phyloP scores from a whole-genome alignment of 2,888 invertebrate species.

The Yponomeuta plumbellus region DNA sequence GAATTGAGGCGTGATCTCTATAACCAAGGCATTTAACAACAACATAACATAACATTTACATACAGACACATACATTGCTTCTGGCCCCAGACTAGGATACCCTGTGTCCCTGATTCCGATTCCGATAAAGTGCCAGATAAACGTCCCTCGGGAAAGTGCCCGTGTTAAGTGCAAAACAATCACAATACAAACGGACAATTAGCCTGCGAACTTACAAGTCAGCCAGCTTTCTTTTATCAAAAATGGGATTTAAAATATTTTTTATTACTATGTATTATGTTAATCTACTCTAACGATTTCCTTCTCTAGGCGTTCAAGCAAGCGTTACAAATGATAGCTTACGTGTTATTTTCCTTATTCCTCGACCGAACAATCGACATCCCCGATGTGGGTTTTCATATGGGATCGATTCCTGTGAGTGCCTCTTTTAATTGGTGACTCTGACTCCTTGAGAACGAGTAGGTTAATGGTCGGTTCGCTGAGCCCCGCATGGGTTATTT shows the following conservation, averaged over 20 bases:
- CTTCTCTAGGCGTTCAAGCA: constrained; percentile 26
- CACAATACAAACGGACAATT: neutral
- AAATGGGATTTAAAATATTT: constrained; percentile 10
- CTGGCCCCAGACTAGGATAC: too few relatives aligned
- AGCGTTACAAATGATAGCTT: constrained; percentile 39
- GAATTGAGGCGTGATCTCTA: too few relatives aligned
- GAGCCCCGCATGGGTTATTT: constrained; percentile 44
- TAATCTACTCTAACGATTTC: constrained; percentile 8
- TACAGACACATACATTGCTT: too few relatives aligned
- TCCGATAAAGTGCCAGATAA: too few relatives aligned
- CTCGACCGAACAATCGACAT: constrained; percentile 30
- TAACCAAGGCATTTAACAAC: too few relatives aligned
- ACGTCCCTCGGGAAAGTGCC: too few relatives aligned
- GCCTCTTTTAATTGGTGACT: constrained; percentile 50
- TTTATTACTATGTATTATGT: constrained; percentile 6
- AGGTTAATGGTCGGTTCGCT: constrained; percentile 44
- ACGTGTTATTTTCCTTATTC: constrained; percentile 33
- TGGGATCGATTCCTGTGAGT: constrained; percentile 38
- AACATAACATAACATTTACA: too few relatives aligned
- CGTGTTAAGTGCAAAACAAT: too few relatives aligned
- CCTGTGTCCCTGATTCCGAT: too few relatives aligned
- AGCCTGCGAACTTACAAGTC: neutral
- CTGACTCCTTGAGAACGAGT: constrained; percentile 46
- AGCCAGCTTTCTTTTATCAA: neutral
- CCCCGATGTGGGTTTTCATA: constrained; percentile 20